These are phyloP conservation scores for Chydorus sphaericus DNA, from an alignment of 2,888 invertebrate species.

Conservation along the genomic window DNA sequence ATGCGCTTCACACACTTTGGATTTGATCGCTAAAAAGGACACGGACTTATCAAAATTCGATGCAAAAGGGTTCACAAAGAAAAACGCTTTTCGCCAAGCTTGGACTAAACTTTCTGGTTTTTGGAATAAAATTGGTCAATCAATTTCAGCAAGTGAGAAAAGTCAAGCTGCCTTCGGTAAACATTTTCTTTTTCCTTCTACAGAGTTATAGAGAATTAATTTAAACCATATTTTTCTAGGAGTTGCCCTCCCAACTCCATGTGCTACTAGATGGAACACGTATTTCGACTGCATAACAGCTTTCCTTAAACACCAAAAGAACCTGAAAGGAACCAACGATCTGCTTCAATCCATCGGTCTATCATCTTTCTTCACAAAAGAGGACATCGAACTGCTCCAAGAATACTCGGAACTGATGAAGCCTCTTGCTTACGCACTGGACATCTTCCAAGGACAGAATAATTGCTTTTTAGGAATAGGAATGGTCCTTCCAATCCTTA, in stretches of 20 bases:
- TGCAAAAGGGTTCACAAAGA: not conserved
- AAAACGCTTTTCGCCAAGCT: not conserved
- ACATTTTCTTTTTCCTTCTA: not conserved
- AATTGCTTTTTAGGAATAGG: not conserved
- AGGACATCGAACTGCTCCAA: not conserved
- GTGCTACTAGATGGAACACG: not conserved
- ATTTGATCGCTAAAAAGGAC: not conserved
- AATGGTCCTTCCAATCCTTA: not conserved
- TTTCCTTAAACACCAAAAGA: not conserved
- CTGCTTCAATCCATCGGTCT: not conserved
- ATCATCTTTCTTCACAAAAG: not conserved
- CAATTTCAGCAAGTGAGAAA: not conserved
- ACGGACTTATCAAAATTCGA: not conserved
- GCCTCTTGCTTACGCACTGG: not conserved
- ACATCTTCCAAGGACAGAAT: not conserved
- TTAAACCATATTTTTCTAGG: not conserved
- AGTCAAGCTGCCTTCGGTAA: too few species aligned
- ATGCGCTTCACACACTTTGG: not conserved
- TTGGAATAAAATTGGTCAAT: slow-evolving; percentile 1
- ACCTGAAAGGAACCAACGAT: not conserved
- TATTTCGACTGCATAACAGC: not conserved
- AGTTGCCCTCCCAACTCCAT: not conserved
- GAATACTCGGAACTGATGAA: not conserved
- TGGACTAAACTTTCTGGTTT: not conserved
- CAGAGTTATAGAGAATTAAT: not conserved